Base-by-base conservation (phyloP, 2,113 vertebrate genomes). In the Oryzias celebensis region DNA sequence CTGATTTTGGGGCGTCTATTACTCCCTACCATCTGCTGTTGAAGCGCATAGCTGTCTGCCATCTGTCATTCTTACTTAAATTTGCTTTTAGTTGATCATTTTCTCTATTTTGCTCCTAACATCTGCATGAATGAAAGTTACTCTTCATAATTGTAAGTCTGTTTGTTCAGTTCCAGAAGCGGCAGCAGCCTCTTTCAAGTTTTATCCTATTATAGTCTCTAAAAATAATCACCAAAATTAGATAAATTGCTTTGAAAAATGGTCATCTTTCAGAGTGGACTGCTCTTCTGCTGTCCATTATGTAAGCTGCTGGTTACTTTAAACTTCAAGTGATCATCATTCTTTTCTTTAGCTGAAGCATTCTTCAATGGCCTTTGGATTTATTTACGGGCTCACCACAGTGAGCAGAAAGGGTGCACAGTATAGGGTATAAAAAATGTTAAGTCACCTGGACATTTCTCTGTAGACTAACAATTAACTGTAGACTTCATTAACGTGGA, bases 171-270 rank as follows among this genome's bases (percentile, higher is more conserved):
- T 67, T 77, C 59, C 64, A 61, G 60, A 79, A 43, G 65, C 26
- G 28, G 52, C 63, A 71, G 63, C 63, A 52, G 60, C 50, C 56
- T 77, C 63, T 78, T 67, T 41, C n/a, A 57, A 63, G 67, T 65
- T 46, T 51, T 44, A 20, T 78, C 67, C 65, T 83, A 75, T 81
- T 73, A 67, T 71, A 62, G 69, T 62, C 62, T 69, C 74, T 49
- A 44, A 75, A 73, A 87, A 82, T 82, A 81, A 88, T 87, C 84
- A 81, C 71, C 54, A 12, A 36, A 36, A 13, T 78, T 61, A 71
- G 84, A 86, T 86, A 81, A 88, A 89, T 85, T 84, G 76, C 67
- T 52, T 62, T 61, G 54, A 73, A 62, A 71, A 84, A 85, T 78
- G 82, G 78, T 66, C 20, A 68, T 65, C 65, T 77, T 70, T 79